Percentiles rank a stretch among this genome's conserved stretches.
phyloP scores from a whole-genome alignment of 2,113 vertebrate species.

The Protobothrops flavoviridis region DNA sequence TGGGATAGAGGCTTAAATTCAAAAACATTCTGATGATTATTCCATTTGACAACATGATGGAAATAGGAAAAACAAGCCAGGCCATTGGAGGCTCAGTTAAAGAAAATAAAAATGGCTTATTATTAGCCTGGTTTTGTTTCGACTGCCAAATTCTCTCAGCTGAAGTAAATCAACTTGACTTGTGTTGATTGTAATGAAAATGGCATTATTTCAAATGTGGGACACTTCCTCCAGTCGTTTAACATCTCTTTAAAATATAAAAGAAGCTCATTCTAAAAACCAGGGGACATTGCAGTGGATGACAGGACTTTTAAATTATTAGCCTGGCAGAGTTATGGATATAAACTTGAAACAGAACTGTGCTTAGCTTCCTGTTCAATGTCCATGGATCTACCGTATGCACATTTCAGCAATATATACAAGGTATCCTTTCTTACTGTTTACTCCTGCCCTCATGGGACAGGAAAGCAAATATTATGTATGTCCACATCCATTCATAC shows the following conservation, averaged over 20 bases:
- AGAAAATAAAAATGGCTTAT: conserved; percentile 38
- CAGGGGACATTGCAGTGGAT: not conserved
- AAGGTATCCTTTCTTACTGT: not conserved
- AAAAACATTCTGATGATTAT: not conserved
- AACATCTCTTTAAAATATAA: not conserved
- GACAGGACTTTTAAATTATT: not conserved
- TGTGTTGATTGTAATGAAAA: not conserved
- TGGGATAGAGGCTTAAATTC: not conserved
- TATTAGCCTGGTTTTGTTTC: not conserved
- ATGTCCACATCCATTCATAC: not conserved
- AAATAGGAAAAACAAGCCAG: conserved; percentile 18
- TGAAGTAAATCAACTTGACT: conserved; percentile 2
- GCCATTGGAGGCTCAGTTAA: conserved; percentile 10
- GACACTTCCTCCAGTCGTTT: not conserved
- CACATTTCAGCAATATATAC: not conserved
- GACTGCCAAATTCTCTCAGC: not conserved
- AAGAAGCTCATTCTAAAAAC: not conserved
- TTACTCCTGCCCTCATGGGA: not conserved
- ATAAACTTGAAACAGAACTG: not conserved
- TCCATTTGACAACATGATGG: not conserved
- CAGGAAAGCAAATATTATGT: not conserved
- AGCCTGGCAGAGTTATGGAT: not conserved
- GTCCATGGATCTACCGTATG: not conserved
- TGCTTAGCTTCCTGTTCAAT: no score
- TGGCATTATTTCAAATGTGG: not conserved